These are phyloP conservation scores for Dicentrarchus labrax DNA, from an alignment of 2,113 vertebrate species.

Conservation along the genomic window DNA sequence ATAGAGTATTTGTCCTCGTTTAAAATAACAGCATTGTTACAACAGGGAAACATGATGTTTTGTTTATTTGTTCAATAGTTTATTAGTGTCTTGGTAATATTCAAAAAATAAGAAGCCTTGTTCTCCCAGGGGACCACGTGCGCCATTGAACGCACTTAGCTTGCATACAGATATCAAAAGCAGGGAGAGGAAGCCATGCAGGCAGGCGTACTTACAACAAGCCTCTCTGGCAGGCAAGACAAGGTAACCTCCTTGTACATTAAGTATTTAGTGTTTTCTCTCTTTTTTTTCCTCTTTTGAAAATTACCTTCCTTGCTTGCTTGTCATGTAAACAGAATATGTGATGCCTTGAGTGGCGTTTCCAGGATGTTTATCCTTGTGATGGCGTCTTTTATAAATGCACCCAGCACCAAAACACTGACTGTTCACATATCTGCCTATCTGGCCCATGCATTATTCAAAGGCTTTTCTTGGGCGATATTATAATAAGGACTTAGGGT, in stretches of 20 bases:
- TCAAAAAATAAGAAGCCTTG: slow-evolving; percentile 51
- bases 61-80: slow-evolving; percentile 85
- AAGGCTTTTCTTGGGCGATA: slow-evolving; percentile 83
- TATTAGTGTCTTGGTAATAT: slow-evolving; percentile 77
- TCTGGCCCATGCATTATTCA: slow-evolving; percentile 87
- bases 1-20: slow-evolving; percentile 66
- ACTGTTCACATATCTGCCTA: slow-evolving; percentile 79
- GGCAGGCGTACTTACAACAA: slow-evolving; percentile 69
- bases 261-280: slow-evolving; percentile 85
- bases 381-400: slow-evolving; percentile 81
- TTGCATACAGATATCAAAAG: slow-evolving; percentile 80
- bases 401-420: slow-evolving; percentile 75
- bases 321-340: slow-evolving; percentile 88
- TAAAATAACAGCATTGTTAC: slow-evolving; percentile 55
- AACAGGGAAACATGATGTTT: slow-evolving; percentile 69
- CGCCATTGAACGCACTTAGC: slow-evolving; percentile 71
- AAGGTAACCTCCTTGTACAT: slow-evolving; percentile 82
- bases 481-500: slow-evolving; percentile 83
- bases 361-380: slow-evolving; percentile 84
- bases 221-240: slow-evolving; percentile 75
- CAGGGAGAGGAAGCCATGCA: slow-evolving; percentile 66
- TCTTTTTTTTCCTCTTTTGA: slow-evolving; percentile 73
- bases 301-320: slow-evolving; percentile 83
- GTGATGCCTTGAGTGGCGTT: slow-evolving; percentile 83
- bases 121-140: slow-evolving; percentile 70